A percentile compares a stretch with the other conserved stretches of the same genome.
These are phyloP conservation scores for Oreochromis spilurus DNA, from an alignment of 2,113 vertebrate species.

Conservation along the genomic window DNA sequence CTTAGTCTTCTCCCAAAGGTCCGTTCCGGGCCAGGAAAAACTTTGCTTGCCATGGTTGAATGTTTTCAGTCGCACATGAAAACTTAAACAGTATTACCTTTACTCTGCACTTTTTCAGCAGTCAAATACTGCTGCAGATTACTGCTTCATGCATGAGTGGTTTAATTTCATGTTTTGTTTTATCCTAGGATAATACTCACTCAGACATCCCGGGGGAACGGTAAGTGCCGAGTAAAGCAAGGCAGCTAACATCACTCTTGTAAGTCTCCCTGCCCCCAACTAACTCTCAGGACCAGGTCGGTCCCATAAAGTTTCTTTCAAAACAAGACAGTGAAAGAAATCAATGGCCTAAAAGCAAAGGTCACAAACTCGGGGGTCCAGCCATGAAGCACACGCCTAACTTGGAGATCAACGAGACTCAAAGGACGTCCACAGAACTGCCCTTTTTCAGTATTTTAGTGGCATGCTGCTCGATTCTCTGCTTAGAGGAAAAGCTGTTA, in stretches of 20 bases:
- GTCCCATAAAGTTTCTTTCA: slow-evolving; percentile 38
- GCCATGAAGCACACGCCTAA: background rate
- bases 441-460: background rate
- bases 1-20: background rate
- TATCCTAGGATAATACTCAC: background rate
- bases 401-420: background rate
- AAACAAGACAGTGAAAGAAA: background rate
- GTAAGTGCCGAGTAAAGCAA: background rate
- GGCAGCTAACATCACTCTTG: slow-evolving; percentile 4
- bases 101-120: background rate
- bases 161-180: background rate
- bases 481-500: background rate
- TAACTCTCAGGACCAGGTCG: background rate
- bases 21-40: background rate
- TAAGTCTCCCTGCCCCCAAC: background rate
- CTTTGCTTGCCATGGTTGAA: background rate
- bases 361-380: background rate
- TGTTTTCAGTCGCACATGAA: background rate
- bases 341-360: background rate
- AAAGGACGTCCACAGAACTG: background rate
- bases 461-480: background rate
- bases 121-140: background rate
- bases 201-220: background rate
- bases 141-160: background rate
- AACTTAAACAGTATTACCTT: background rate